These are phyloP conservation scores for Apomyelois bistriatella DNA, from an alignment of 2,888 invertebrate species.

Conservation along the genomic window DNA sequence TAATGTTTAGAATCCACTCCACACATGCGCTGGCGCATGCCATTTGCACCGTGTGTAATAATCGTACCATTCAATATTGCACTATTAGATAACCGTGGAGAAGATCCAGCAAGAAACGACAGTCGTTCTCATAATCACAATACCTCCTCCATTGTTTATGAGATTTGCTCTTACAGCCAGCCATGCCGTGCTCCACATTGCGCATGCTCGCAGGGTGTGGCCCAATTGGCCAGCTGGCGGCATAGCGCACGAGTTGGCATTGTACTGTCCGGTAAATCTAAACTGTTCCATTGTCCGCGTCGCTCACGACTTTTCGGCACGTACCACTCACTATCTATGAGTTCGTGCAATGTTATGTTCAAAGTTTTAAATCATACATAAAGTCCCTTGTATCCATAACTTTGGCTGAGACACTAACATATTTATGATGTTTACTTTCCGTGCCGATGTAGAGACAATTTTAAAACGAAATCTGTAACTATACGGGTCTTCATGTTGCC, in stretches of 20 bases:
- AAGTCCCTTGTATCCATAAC: too few species aligned
- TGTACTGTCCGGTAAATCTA: slow-evolving; percentile 12
- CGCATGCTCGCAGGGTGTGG: slow-evolving; percentile 6
- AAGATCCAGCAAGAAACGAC: too few species aligned
- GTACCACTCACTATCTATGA: neutral
- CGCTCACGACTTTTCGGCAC: slow-evolving; percentile 11
- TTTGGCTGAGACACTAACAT: too few species aligned
- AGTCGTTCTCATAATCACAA: neutral
- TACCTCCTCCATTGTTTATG: neutral
- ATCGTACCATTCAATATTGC: too few species aligned
- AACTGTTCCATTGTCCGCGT: slow-evolving; percentile 7
- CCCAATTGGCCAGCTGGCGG: slow-evolving; percentile 1
- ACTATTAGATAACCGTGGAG: too few species aligned
- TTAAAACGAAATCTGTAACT: too few species aligned
- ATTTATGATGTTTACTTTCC: too few species aligned
- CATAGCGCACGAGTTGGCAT: slow-evolving; percentile 13
- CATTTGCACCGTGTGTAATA: too few species aligned
- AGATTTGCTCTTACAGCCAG: neutral
- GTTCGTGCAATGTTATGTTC: neutral
- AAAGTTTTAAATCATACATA: neutral
- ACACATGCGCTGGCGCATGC: too few species aligned
- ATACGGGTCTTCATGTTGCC: too few species aligned
- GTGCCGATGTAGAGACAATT: too few species aligned
- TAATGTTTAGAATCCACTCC: too few species aligned
- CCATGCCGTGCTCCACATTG: slow-evolving; percentile 3